Evolutionary conservation across 2,113 vertebrate genomes (phyloP), one percentile per base, ranked within the genome.

Genomic region (Pluvialis apricaria): DNA sequence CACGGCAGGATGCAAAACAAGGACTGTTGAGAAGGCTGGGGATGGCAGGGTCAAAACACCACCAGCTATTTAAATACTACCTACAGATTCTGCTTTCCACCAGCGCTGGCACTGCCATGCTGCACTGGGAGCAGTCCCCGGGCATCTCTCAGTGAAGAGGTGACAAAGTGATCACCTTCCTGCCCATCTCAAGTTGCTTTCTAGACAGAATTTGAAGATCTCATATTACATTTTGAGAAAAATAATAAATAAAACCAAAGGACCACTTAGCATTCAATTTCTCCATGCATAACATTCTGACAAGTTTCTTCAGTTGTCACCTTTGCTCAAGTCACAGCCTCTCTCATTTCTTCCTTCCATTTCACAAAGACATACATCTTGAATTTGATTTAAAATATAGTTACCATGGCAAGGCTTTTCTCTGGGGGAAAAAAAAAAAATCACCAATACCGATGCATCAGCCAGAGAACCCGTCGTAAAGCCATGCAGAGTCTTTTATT

Each of bases 81-180:
- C 13, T 5, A 15, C 5, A 28, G 55, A 32, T 38, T 62, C 31
- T 31, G 40, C 77, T 64, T 51, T 44, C 42, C 57, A 49, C 20
- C 3, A 0, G 57, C 1, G 0, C 69, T 52, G 62, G 42, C 55
- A 54, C 57, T 31, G 57, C 24, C 42, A 22, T 3, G 28, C 75
- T 32, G 49, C 3, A 0, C 55, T 40, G 28, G 40, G 25, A 62
- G 26, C n/a, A 60, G 44, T 47, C 9, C 1, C 0, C 5, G 0
- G 15, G 21, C 31, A 31, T 34, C 70, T 87, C 32, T 15, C 82
- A 47, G 31, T 15, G 26, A 42, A 54, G 36, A 71, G 31, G 40
- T 47, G 25, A 60, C 45, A 34, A 72, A 61, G 61, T 13, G 0
- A 61, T 5, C 21, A 38, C 36, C 45, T 60, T 72, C 32, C 45